Conservation (phyloP, 2,888 invertebrate species). For the Agonopterix heracliana region DNA sequence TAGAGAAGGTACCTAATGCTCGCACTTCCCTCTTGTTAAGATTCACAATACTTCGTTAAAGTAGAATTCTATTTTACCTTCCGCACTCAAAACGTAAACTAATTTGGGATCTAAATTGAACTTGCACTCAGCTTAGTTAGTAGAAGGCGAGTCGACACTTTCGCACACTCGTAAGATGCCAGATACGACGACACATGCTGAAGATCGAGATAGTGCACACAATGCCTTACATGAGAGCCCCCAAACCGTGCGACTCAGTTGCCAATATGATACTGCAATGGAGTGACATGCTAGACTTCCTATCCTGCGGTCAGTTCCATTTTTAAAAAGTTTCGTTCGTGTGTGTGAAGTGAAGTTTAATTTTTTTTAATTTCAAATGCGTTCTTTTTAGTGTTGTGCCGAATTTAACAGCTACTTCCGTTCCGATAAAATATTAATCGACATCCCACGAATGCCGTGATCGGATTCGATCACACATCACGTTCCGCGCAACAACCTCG, state of each 20-base stretch:
- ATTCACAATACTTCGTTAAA: too few species aligned
- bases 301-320: constrained; percentile 61
- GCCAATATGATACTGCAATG: constrained; percentile 68
- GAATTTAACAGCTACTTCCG: constrained; percentile 18
- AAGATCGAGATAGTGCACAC: constrained; percentile 51
- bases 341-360: not conserved
- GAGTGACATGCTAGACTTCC: constrained; percentile 69
- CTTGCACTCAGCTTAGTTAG: constrained; percentile 41
- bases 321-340: constrained; percentile 15
- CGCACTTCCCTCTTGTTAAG: too few species aligned
- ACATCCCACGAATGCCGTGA: constrained; percentile 13
- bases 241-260: constrained; percentile 61
- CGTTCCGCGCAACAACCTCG: constrained; percentile 40
- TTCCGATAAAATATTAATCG: constrained; percentile 4
- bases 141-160: constrained; percentile 26
- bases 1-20: too few species aligned
- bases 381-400: not conserved
- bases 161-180: constrained; percentile 24
- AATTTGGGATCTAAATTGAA: constrained; percentile 33
- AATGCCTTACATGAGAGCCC: constrained; percentile 33
- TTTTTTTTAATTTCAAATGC: not conserved
- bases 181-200: constrained; percentile 25
- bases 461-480: constrained; percentile 29
- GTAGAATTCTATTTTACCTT: too few species aligned
- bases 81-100: too few species aligned